A percentile compares a stretch with the other conserved stretches of the same genome.
These are phyloP conservation scores for Camelus dromedarius DNA, from an alignment of 2,113 vertebrate species.

Conservation along the genomic window DNA sequence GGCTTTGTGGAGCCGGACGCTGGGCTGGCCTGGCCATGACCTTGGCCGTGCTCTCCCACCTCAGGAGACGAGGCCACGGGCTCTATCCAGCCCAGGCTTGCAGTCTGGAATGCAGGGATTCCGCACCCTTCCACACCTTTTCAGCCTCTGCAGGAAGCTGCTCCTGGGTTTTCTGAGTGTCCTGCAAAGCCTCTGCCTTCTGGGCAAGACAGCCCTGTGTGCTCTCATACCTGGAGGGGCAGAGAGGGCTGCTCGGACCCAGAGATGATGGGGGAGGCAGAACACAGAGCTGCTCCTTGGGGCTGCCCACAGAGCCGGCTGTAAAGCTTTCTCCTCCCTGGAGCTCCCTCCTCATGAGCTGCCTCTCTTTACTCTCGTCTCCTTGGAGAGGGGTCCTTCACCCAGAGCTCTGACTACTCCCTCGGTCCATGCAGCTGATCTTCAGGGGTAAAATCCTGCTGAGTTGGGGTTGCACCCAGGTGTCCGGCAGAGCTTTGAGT, in stretches of 20 bases:
- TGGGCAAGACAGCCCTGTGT: rapidly evolving
- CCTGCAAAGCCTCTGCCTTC: no score
- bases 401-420: rapidly evolving
- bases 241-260: background rate
- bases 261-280: background rate
- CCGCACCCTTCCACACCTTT: no score
- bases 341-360: rapidly evolving
- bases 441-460: background rate
- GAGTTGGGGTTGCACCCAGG: background rate
- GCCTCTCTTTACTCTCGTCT: background rate
- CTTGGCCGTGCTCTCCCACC: no score
- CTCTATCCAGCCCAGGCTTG: rapidly evolving
- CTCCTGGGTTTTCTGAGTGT: background rate
- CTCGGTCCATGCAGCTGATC: background rate
- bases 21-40: background rate
- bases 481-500: background rate
- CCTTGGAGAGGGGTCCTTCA: background rate
- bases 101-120: no score
- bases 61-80: background rate
- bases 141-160: no score
- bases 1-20: no score
- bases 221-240: background rate
- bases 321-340: background rate
- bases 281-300: rapidly evolving
- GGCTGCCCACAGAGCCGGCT: background rate